These are phyloP conservation scores for Gila orcuttii DNA, from an alignment of 2,113 vertebrate genomes.

Conservation along the genomic window DNA sequence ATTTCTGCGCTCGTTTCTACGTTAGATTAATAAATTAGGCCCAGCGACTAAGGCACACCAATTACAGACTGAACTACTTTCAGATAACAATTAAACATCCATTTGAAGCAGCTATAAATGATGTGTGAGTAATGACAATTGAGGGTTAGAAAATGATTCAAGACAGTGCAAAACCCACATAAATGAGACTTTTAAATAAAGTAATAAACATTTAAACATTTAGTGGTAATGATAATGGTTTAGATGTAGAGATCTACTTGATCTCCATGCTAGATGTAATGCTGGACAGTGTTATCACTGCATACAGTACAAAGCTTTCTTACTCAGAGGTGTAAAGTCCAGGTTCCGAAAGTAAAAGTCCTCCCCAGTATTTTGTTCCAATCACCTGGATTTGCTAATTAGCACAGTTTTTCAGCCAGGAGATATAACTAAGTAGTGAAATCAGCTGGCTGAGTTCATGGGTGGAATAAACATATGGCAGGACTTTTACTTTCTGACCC, in stretches of 20 bases:
- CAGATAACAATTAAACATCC: not conserved
- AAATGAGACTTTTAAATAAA: not conserved
- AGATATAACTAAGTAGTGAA: too few relatives aligned
- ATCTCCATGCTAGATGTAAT: not conserved
- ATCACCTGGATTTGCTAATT: too few relatives aligned
- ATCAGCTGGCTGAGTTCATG: too few relatives aligned
- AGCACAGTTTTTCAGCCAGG: too few relatives aligned
- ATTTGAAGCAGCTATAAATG: not conserved
- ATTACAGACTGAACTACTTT: not conserved
- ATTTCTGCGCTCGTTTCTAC: too few relatives aligned
- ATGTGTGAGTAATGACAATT: not conserved
- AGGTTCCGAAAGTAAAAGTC: too few relatives aligned
- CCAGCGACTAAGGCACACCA: not conserved
- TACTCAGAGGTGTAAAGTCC: not conserved
- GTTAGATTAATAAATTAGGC: too few relatives aligned
- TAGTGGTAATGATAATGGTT: too few relatives aligned
- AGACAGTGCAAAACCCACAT: not conserved
- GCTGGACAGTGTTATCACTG: not conserved
- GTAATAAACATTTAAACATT: not conserved
- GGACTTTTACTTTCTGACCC: too few relatives aligned
- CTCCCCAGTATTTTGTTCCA: too few relatives aligned
- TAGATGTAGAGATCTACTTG: not conserved
- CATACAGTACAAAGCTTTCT: not conserved
- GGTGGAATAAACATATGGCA: too few relatives aligned
- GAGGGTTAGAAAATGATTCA: too few relatives aligned